Conservation (phyloP, 2,797 vertebrate genomes). For the Pygocentrus nattereri region DNA sequence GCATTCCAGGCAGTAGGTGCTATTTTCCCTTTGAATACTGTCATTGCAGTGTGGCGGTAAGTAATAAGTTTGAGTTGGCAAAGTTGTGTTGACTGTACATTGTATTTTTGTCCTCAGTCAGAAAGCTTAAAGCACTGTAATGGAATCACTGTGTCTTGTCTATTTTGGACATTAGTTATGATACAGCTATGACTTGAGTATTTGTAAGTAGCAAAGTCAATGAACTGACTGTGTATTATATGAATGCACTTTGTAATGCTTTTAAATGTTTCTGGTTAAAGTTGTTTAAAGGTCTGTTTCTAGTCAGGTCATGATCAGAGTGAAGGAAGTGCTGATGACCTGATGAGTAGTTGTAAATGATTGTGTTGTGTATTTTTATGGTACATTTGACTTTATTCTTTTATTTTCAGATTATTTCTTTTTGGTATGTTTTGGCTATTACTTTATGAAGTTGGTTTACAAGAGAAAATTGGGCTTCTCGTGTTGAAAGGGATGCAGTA, state of each 20-base stretch:
- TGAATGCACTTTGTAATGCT: neutral
- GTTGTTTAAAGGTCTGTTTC: neutral
- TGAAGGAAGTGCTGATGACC: neutral
- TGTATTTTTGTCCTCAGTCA: neutral
- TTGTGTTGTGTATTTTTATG: neutral
- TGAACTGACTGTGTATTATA: neutral
- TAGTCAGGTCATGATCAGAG: neutral
- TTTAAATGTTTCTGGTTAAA: neutral
- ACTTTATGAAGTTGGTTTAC: neutral
- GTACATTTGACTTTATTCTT: neutral
- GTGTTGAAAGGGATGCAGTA: neutral
- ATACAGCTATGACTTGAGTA: neutral
- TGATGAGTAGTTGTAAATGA: neutral
- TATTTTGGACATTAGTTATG: neutral
- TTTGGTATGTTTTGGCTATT: neutral
- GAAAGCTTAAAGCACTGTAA: slow-evolving; percentile 1
- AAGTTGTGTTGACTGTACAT: neutral
- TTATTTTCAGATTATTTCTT: neutral
- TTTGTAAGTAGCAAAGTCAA: neutral
- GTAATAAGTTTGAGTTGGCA: neutral
- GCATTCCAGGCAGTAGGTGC: neutral
- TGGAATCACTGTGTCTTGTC: neutral
- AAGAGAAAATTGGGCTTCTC: neutral
- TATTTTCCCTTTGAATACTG: slow-evolving; percentile 7
- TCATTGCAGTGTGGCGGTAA: neutral